Conservation (phyloP, 2,113 vertebrate species). For the Aix galericulata region DNA sequence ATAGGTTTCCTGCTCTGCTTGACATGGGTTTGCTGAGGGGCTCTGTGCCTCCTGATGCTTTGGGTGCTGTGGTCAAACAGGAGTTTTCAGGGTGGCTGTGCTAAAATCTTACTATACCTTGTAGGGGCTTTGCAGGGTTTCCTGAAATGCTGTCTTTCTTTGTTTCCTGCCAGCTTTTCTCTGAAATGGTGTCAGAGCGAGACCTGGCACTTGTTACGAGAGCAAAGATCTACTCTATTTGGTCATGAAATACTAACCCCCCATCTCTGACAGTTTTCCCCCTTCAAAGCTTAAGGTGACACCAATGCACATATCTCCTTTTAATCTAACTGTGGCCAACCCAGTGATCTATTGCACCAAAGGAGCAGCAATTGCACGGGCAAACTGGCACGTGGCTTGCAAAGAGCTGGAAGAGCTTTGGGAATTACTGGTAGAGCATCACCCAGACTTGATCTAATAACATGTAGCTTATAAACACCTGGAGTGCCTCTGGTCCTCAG, state of each 20-base stretch:
- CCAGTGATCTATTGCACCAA: neutral
- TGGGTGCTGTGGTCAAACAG: neutral
- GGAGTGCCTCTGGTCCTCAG: neutral
- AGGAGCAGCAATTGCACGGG: neutral
- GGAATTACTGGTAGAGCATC: neutral
- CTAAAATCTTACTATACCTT: neutral
- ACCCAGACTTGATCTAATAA: neutral
- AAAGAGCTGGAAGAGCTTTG: neutral
- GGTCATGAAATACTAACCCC: neutral
- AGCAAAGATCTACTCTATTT: neutral
- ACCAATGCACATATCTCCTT: neutral
- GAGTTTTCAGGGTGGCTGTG: neutral
- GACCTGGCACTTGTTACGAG: neutral
- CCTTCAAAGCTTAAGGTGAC: neutral
- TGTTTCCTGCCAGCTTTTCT: conserved; percentile 33
- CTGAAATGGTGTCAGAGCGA: neutral
- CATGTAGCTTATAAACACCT: neutral
- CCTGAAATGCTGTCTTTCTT: neutral
- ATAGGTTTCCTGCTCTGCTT: neutral
- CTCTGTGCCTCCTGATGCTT: neutral
- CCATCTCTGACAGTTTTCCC: neutral
- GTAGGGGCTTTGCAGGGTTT: conserved; percentile 8
- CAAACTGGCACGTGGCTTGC: neutral
- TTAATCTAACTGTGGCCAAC: neutral
- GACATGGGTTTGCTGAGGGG: accelerated